Evolutionary conservation across 1,140 invertebrate species (phyloP), one percentile per base, ranked within the genome.

Genomic region (Diplogasteroides magnus): DNA sequence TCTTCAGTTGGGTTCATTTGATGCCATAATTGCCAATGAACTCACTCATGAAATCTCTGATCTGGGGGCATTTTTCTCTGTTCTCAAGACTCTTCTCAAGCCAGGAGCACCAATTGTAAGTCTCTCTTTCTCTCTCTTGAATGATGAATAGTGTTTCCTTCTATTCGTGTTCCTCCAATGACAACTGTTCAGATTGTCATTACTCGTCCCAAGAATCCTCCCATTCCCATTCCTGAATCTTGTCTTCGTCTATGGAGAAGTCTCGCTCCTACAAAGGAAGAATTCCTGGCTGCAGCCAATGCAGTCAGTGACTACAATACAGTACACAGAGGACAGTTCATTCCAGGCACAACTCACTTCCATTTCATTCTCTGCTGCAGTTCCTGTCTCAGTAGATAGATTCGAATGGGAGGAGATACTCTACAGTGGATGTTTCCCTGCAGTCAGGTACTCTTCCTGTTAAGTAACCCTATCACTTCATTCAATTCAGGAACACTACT

Each of bases 141-240:
- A n/a, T n/a, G n/a, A n/a, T n/a, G n/a, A n/a, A n/a, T n/a, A n/a
- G n/a, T n/a, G n/a, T n/a, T n/a, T n/a, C n/a, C n/a, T n/a, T n/a
- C n/a, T n/a, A n/a, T n/a, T n/a, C n/a, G n/a, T n/a, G n/a, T n/a
- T n/a, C n/a, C n/a, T n/a, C n/a, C n/a, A n/a, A n/a, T n/a, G n/a
- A n/a, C n/a, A n/a, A n/a, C n/a, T n/a, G n/a, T n/a, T 48, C 37
- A 48, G 37, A 48, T 48, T 19, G 37, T 72, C 26, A 58, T 72
- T 25, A 61, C 70, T 15, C 70, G 70, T 19, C 70, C 70, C 2
- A 72, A 72, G 61, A 72, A 72, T 64, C 70, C 70, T 1, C 70
- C 70, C 61, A 29, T 65, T 27, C 70, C 70, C 25, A 61, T 72
- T 58, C 70, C 70, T n/a, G 70, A 72, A 25, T 26, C 59, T 3